Percentiles rank a stretch among this genome's conserved stretches.
Evolutionary conservation across 1,140 invertebrate genomes (phyloP).

Genomic region (Nautilus pompilius): DNA sequence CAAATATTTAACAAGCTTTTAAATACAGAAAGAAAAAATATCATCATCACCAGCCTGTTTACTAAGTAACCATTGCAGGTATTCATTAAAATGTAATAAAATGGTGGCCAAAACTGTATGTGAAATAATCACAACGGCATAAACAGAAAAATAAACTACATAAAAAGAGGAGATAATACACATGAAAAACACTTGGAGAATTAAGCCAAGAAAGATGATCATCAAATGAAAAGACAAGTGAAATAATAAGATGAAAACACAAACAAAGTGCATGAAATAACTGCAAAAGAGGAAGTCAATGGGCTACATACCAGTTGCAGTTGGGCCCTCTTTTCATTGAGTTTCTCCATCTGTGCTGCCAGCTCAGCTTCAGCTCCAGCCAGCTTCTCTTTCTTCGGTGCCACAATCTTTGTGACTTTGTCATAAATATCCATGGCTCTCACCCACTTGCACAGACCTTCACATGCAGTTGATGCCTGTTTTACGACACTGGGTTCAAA

Average conservation of each 20-base stretch:
- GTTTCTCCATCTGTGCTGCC: conserved; percentile 54
- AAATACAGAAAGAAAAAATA: too few species aligned
- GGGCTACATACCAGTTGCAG: conserved; percentile 39
- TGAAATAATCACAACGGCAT: too few species aligned
- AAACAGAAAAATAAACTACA: too few species aligned
- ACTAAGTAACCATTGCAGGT: too few species aligned
- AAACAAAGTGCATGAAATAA: neutral
- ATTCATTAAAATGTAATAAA: too few species aligned
- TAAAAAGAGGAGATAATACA: too few species aligned
- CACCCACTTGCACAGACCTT: conserved; percentile 57
- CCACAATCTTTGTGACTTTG: conserved; percentile 58
- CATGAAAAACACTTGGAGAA: too few species aligned
- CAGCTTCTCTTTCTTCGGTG: conserved; percentile 59
- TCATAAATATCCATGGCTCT: conserved; percentile 59
- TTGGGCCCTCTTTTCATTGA: conserved; percentile 56
- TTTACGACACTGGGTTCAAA: conserved; percentile 54
- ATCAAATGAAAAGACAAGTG: too few species aligned
- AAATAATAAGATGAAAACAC: neutral
- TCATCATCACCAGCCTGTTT: too few species aligned
- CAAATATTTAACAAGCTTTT: too few species aligned
- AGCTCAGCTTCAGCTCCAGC: conserved; percentile 52
- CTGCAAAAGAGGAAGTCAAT: neutral
- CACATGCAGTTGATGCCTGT: conserved; percentile 55
- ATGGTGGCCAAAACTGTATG: too few species aligned
- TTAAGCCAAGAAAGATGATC: too few species aligned